Conservation (phyloP, 1,140 invertebrate genomes). For the Achatina immaculata region DNA sequence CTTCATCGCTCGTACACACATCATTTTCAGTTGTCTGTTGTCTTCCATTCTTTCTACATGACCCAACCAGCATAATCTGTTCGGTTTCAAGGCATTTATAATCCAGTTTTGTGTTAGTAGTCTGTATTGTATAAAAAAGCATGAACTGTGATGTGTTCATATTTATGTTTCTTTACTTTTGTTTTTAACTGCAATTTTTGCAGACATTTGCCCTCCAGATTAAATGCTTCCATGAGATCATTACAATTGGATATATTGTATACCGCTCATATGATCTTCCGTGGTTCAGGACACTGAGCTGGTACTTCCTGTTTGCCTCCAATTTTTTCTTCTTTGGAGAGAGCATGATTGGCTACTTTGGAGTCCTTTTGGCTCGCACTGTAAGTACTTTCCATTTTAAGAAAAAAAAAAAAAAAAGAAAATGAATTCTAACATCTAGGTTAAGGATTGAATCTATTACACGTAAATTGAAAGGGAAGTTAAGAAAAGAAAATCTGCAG, state of each 20-base stretch:
- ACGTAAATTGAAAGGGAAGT: no score
- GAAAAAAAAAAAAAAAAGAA: no score
- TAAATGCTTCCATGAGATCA: conserved; percentile 99
- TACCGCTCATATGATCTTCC: conserved; percentile 97
- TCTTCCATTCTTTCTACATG: no score
- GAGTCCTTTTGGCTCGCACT: conserved; percentile 90
- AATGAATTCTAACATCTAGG: no score
- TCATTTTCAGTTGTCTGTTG: no score
- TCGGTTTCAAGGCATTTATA: no score
- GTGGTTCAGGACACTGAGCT: conserved; percentile 98
- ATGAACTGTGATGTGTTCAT: background rate
- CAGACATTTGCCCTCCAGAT: conserved; percentile 97
- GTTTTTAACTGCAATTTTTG: background rate
- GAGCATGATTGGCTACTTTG: conserved; percentile 97
- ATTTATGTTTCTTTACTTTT: background rate
- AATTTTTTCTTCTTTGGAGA: conserved; percentile 98
- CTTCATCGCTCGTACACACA: no score
- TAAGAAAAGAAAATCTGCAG: no score
- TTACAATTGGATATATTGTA: conserved; percentile 98
- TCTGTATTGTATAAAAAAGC: no score
- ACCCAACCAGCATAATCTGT: no score
- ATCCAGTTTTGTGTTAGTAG: no score
- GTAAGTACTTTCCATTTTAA: conserved; percentile 79
- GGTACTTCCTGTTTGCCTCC: conserved; percentile 98
- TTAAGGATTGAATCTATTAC: no score